Evolutionary conservation across 1,140 invertebrate species (phyloP).

Genomic region (Rhopalosiphum maidis): DNA sequence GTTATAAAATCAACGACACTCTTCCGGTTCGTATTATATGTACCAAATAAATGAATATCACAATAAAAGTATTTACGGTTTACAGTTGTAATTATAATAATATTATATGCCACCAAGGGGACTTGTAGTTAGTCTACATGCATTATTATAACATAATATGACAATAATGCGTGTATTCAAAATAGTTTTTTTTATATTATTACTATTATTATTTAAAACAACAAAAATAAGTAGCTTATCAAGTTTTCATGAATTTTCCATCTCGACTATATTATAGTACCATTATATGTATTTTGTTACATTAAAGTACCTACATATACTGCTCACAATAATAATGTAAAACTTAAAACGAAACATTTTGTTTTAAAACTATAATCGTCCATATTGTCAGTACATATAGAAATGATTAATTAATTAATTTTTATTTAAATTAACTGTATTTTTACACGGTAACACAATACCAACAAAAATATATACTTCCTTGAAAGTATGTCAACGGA

Average conservation of each 20-base stretch:
- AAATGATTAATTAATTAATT: neutral
- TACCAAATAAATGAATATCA: neutral
- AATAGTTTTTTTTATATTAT: neutral
- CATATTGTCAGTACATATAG: neutral
- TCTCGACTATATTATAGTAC: neutral
- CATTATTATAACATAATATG: neutral
- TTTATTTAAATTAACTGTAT: no score
- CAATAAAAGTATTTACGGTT: constrained; percentile 4
- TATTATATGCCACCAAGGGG: neutral
- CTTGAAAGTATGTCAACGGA: neutral
- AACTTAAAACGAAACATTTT: neutral
- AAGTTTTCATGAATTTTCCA: neutral
- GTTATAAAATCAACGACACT: constrained; percentile 17
- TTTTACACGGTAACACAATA: no score
- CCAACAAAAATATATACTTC: no score
- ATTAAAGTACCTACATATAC: neutral
- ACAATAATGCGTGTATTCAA: neutral
- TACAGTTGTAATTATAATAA: neutral
- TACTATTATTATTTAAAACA: neutral
- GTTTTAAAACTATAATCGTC: neutral
- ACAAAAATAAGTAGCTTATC: neutral
- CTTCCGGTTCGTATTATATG: neutral
- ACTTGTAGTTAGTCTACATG: constrained; percentile 1
- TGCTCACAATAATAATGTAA: neutral
- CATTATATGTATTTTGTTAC: neutral